A percentile compares a stretch with the other conserved stretches of the same genome.
phyloP scores from a whole-genome alignment of 2,888 invertebrate genomes.

The Spisula solida region DNA sequence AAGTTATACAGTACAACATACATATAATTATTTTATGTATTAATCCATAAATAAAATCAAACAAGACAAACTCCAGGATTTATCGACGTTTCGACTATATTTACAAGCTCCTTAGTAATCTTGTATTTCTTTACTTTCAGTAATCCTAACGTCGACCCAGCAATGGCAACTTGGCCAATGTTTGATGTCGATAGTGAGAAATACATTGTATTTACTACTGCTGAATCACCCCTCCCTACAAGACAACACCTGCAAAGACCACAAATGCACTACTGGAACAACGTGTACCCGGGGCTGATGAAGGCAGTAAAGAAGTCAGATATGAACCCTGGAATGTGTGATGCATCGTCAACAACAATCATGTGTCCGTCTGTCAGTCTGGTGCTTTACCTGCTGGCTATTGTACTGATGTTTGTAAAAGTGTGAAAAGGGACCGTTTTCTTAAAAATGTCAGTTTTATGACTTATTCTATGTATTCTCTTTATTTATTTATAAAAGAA shows the following conservation, averaged over 20 bases:
- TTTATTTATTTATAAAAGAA: too few species aligned
- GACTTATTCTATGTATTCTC: too few species aligned
- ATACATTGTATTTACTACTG: background rate
- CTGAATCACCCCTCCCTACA: background rate
- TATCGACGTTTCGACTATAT: too few species aligned
- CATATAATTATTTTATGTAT: background rate
- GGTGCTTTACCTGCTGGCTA: background rate
- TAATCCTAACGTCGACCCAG: conserved; percentile 2
- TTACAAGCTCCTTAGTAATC: too few species aligned
- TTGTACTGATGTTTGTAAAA: too few species aligned
- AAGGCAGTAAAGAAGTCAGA: background rate
- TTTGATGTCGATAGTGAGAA: background rate
- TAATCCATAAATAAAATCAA: too few species aligned
- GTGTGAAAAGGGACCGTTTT: too few species aligned
- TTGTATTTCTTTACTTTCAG: conserved; percentile 3
- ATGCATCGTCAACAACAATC: background rate
- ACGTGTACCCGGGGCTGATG: background rate
- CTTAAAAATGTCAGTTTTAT: too few species aligned
- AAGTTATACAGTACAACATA: too few species aligned
- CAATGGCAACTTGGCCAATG: background rate
- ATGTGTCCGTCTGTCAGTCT: background rate
- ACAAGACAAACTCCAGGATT: too few species aligned
- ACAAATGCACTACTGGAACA: conserved; percentile 28
- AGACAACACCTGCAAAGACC: background rate
- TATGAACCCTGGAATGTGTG: background rate